phyloP scores from a whole-genome alignment of 2,888 invertebrate genomes.

The Gisinianus flammeolus region DNA sequence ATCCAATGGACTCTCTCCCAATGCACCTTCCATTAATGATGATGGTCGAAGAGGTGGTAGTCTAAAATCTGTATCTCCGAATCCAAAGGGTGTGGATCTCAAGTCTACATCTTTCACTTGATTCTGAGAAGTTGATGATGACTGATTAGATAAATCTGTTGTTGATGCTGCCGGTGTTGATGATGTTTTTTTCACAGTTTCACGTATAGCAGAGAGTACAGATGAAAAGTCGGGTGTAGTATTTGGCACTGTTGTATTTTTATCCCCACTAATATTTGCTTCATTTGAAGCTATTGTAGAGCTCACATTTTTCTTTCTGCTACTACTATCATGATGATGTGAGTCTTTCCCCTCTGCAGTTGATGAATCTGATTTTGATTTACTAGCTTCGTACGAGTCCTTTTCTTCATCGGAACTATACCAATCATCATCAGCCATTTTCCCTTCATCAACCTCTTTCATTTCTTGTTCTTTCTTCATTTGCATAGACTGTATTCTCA shows the following conservation, averaged over 20 bases:
- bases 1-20: background rate
- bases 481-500: constrained; percentile 72
- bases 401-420: constrained; percentile 83
- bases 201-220: constrained; percentile 54
- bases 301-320: no score
- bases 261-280: constrained; percentile 4
- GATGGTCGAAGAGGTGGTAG: constrained; percentile 61
- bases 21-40: background rate
- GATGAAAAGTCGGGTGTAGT: constrained; percentile 52
- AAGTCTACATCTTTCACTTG: constrained; percentile 50
- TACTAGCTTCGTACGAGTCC: constrained; percentile 58
- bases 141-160: constrained; percentile 59
- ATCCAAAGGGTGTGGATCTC: constrained; percentile 62
- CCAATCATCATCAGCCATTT: constrained; percentile 65
- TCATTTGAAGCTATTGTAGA: no score
- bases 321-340: constrained; percentile 41
- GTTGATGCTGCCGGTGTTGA: constrained; percentile 20
- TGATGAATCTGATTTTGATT: constrained; percentile 45
- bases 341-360: constrained; percentile 37
- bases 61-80: constrained; percentile 72
- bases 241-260: constrained; percentile 40
- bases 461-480: constrained; percentile 64
- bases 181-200: constrained; percentile 36
- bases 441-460: constrained; percentile 63
- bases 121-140: background rate